Percentiles rank a stretch among this genome's conserved stretches.
phyloP scores from a whole-genome alignment of 2,888 invertebrate species.

The Melinopterus prodromus region DNA sequence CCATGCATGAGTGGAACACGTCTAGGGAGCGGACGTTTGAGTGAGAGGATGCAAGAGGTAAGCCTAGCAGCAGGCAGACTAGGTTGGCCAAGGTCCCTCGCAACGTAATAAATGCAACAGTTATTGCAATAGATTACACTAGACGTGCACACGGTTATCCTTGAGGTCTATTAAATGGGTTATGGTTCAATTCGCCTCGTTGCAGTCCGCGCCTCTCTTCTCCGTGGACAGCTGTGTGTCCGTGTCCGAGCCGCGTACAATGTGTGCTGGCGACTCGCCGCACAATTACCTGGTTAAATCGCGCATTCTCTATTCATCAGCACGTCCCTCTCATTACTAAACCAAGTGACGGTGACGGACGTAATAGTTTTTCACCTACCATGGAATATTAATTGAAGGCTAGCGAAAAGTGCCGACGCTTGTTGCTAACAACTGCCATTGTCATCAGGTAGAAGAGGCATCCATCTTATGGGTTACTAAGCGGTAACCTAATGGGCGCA shows the following conservation, averaged over 20 bases:
- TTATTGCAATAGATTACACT: slow-evolving; percentile 18
- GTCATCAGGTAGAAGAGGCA: background rate
- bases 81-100: background rate
- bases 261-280: background rate
- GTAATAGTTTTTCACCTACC: slow-evolving; percentile 17
- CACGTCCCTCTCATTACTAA: slow-evolving; percentile 21
- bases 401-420: background rate
- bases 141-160: slow-evolving; percentile 21
- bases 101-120: slow-evolving; percentile 16
- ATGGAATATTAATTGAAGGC: slow-evolving; percentile 21
- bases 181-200: slow-evolving; percentile 21
- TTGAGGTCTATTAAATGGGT: slow-evolving; percentile 22
- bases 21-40: slow-evolving; percentile 8
- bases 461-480: background rate
- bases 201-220: background rate
- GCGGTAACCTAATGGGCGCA: background rate
- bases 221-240: background rate
- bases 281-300: slow-evolving; percentile 23
- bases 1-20: background rate
- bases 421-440: background rate
- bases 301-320: slow-evolving; percentile 20
- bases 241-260: background rate
- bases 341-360: slow-evolving; percentile 18
- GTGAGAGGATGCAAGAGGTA: slow-evolving; percentile 23
- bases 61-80: background rate